phyloP scores from a whole-genome alignment of 2,888 invertebrate genomes.

The Phengaris alcon region DNA sequence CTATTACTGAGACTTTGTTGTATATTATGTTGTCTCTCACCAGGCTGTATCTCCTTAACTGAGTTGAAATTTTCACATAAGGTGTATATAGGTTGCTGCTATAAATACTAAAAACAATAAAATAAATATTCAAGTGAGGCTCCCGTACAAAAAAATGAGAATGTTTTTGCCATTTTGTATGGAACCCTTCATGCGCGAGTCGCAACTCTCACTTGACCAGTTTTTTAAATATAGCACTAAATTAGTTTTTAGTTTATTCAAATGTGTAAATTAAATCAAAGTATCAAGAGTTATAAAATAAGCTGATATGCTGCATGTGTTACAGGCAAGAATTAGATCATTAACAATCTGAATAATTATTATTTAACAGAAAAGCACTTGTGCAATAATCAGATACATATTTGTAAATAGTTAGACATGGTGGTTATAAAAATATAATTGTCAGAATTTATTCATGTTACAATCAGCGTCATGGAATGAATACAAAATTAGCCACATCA shows the following conservation, averaged over 20 bases:
- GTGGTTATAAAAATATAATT: conserved; percentile 10
- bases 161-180: too few relatives aligned
- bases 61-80: too few relatives aligned
- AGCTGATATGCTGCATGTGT: not conserved
- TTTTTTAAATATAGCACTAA: not conserved
- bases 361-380: not conserved
- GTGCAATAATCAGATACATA: not conserved
- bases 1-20: too few relatives aligned
- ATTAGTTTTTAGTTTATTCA: not conserved
- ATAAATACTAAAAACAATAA: too few relatives aligned
- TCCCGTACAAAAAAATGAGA: too few relatives aligned
- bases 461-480: conserved; percentile 24
- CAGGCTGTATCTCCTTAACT: too few relatives aligned
- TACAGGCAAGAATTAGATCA: not conserved
- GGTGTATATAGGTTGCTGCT: too few relatives aligned
- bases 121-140: too few relatives aligned
- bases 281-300: not conserved
- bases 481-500: conserved; percentile 1
- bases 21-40: too few relatives aligned
- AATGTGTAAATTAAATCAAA: not conserved
- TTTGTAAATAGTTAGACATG: not conserved
- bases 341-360: not conserved
- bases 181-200: too few relatives aligned
- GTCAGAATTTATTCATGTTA: not conserved
- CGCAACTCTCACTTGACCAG: too few relatives aligned